Evolutionary conservation across 1,140 invertebrate species (phyloP).

Genomic region (Lepidurus couesii): DNA sequence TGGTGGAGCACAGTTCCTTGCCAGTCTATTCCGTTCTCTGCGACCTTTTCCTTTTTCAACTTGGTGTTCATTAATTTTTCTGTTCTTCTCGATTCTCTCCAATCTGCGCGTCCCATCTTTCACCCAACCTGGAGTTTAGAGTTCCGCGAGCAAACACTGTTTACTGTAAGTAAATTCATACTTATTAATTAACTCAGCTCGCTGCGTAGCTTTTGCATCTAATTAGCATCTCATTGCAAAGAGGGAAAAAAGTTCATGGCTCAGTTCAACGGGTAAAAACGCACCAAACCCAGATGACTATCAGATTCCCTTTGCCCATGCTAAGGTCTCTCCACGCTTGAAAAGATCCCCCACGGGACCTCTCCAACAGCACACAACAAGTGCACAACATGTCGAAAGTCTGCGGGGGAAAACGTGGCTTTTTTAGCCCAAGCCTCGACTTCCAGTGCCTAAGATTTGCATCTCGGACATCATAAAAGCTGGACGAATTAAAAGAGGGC

Average conservation of each 20-base stretch:
- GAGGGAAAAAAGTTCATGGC: not conserved
- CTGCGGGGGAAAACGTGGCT: not conserved
- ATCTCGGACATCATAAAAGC: not conserved
- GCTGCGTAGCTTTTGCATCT: slow-evolving; percentile 1
- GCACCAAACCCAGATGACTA: not conserved
- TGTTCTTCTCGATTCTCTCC: not conserved
- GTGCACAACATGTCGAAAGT: not conserved
- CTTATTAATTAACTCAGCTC: not conserved
- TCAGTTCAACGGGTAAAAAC: not conserved
- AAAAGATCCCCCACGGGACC: not conserved
- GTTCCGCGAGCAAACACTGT: not conserved
- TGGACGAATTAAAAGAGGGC: not conserved
- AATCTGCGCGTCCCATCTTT: not conserved
- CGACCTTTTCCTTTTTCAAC: not conserved
- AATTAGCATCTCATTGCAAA: slow-evolving; percentile 12
- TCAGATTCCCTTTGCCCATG: not conserved
- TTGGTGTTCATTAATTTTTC: not conserved
- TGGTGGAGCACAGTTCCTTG: not conserved
- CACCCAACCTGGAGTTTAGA: not conserved
- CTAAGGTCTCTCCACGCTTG: not conserved
- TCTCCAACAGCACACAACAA: not conserved
- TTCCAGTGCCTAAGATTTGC: not conserved
- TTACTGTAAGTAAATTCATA: not conserved
- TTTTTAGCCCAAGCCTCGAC: not conserved
- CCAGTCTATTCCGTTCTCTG: not conserved